Percentiles rank a stretch among this genome's conserved stretches.
phyloP scores from a whole-genome alignment of 2,797 vertebrate genomes.

The Nasua narica region DNA sequence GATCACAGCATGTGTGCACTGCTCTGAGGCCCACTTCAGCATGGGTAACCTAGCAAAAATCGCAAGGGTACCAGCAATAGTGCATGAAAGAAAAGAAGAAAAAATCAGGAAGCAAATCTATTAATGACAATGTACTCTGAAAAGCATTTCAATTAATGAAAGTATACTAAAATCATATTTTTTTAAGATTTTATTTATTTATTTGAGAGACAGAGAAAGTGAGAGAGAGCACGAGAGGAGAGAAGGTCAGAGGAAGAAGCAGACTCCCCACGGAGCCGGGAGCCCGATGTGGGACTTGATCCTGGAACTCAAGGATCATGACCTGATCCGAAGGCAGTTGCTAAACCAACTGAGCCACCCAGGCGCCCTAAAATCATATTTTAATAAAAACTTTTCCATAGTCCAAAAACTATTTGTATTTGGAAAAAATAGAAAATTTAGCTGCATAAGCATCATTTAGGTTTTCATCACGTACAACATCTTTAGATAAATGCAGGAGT shows the following conservation, averaged over 20 bases:
- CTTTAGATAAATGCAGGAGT: neutral
- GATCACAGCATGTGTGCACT: fast-evolving
- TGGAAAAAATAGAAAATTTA: neutral
- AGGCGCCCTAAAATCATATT: neutral
- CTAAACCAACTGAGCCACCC: no score
- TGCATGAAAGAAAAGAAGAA: fast-evolving
- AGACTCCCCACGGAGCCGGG: no score
- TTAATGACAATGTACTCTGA: neutral
- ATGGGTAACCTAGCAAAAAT: fast-evolving
- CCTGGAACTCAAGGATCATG: no score
- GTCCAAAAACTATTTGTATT: neutral
- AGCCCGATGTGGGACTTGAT: no score
- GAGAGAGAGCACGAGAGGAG: no score
- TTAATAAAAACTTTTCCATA: neutral
- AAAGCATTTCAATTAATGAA: neutral
- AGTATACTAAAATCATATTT: neutral
- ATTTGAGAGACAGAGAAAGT: no score
- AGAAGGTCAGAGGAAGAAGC: no score
- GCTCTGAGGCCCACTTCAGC: neutral
- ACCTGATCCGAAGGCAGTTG: no score
- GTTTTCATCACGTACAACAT: neutral
- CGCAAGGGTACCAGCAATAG: fast-evolving
- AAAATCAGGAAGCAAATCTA: neutral
- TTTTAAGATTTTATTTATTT: no score
- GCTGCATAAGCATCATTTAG: neutral